Conservation (phyloP, 2,888 invertebrate species). For the Colletes collaris region DNA sequence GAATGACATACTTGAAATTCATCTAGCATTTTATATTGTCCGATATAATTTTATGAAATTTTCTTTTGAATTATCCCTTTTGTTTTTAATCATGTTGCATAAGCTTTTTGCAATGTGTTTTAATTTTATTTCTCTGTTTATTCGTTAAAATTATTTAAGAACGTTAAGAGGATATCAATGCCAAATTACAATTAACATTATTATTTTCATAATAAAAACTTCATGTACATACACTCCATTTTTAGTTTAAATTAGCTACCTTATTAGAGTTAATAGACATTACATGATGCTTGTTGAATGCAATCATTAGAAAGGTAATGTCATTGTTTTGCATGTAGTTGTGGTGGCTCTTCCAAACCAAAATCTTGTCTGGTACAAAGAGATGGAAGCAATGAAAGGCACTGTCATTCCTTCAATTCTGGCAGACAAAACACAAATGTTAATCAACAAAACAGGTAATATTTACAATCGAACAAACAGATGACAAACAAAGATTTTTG, state of each 20-base stretch:
- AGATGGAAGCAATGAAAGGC: slow-evolving; percentile 84
- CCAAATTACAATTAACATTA: neutral
- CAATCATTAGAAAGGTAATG: slow-evolving; percentile 79
- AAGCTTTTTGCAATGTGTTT: neutral
- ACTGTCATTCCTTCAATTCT: slow-evolving; percentile 84
- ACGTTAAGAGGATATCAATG: neutral
- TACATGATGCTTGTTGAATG: slow-evolving; percentile 73
- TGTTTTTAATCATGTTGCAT: neutral
- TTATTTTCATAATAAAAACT: slow-evolving; percentile 13
- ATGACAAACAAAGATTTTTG: slow-evolving; percentile 46
- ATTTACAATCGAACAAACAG: slow-evolving; percentile 41
- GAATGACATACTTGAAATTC: slow-evolving; percentile 1
- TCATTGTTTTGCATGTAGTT: slow-evolving; percentile 84
- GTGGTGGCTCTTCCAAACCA: slow-evolving; percentile 86
- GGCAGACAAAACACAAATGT: slow-evolving; percentile 83
- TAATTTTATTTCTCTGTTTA: neutral
- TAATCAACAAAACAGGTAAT: slow-evolving; percentile 81
- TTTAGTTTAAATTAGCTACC: slow-evolving; percentile 24
- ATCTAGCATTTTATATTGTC: neutral
- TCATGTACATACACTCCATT: slow-evolving; percentile 43
- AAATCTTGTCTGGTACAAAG: slow-evolving; percentile 87
- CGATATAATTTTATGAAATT: slow-evolving; percentile 3
- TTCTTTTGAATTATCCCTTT: slow-evolving; percentile 12
- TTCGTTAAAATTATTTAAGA: neutral
- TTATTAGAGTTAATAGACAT: slow-evolving; percentile 51